Evolutionary conservation across 2,797 vertebrate genomes (phyloP).

Genomic region (Chelmon rostratus): DNA sequence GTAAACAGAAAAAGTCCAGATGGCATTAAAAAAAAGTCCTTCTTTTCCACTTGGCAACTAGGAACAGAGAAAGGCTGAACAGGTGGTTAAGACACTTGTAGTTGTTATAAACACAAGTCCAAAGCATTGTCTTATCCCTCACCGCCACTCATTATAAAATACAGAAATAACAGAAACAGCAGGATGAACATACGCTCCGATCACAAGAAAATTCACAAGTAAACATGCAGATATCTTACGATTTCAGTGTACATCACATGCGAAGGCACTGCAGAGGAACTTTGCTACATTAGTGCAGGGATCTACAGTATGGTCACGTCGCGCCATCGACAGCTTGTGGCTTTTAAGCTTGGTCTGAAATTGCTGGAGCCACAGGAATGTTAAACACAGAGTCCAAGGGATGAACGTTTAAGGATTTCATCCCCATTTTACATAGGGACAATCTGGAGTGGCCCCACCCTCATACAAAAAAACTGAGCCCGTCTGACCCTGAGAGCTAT

Average conservation of each 20-base stretch:
- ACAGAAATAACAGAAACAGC: slow-evolving; percentile 5
- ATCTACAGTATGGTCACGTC: slow-evolving; percentile 63
- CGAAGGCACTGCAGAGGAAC: slow-evolving; percentile 34
- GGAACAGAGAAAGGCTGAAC: slow-evolving; percentile 34
- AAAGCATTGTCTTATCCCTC: slow-evolving; percentile 18
- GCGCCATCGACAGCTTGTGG: slow-evolving; percentile 66
- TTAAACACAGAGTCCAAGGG: slow-evolving; percentile 79
- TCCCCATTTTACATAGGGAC: slow-evolving; percentile 68
- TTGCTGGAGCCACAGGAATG: slow-evolving; percentile 83
- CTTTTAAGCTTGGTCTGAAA: slow-evolving; percentile 74
- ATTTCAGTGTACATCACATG: slow-evolving; percentile 45
- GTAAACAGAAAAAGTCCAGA: slow-evolving; percentile 43
- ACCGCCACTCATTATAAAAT: slow-evolving; percentile 25
- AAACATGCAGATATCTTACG: slow-evolving; percentile 58
- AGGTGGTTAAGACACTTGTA: slow-evolving; percentile 38
- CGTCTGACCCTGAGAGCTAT: slow-evolving; percentile 25
- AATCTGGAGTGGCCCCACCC: slow-evolving; percentile 66
- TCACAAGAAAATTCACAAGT: slow-evolving; percentile 37
- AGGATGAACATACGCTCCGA: slow-evolving; percentile 5
- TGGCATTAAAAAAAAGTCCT: slow-evolving; percentile 39
- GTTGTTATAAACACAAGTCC: slow-evolving; percentile 19
- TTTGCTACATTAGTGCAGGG: slow-evolving; percentile 50
- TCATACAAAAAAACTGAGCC: slow-evolving; percentile 36
- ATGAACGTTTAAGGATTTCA: slow-evolving; percentile 74
- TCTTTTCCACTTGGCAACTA: slow-evolving; percentile 23